Evolutionary conservation across 1,140 invertebrate species (phyloP), one percentile per base, ranked within the genome.

Genomic region (Nautilus pompilius): DNA sequence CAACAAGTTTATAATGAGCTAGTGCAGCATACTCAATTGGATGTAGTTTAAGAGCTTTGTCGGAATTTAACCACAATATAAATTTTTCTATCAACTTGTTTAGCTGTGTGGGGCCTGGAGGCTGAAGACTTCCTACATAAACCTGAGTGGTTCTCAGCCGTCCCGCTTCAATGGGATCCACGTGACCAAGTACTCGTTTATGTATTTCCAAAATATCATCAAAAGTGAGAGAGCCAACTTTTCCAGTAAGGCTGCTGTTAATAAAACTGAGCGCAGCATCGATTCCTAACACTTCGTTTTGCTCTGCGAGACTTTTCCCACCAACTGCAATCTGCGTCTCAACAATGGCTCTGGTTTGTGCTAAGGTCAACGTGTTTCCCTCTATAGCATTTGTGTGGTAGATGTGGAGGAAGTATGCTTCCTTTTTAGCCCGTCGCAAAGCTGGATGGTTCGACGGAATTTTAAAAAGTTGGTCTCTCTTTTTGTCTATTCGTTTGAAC

Each of bases 341-440:
- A 10, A 99, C 85, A 63, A 99, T 91, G 58, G 91, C 91, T 65
- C 95, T 85, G 0, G 96, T 95, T 81, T 99, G 92, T 24, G 90
- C 88, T n/a, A 98, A 84, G 30, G 93, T 91, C 89, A 99, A 92
- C 1, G 95, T 98, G 75, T 98, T 99, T 2, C 96, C 96, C 85
- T 98, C 96, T 66, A 99, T 96, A 33, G 92, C 96, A 59, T 96
- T 94, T 2, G 95, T 97, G 75, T 99, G 96, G 83, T 98, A 97
- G 62, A 99, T 95, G 80, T 98, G 93, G 75, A 93, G 89, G 78
- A 94, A 96, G 81, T 96, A 98, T 17, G 92, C 91, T 81, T 97
- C 93, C 76, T 93, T 92, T 76, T 96, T 98, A 1, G 93, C 90
- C 69, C 93, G 86, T 65, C 91, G 86, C 58, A 97, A 84, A 13